phyloP scores from a whole-genome alignment of 2,113 vertebrate species.

The Neoarius graeffei region DNA sequence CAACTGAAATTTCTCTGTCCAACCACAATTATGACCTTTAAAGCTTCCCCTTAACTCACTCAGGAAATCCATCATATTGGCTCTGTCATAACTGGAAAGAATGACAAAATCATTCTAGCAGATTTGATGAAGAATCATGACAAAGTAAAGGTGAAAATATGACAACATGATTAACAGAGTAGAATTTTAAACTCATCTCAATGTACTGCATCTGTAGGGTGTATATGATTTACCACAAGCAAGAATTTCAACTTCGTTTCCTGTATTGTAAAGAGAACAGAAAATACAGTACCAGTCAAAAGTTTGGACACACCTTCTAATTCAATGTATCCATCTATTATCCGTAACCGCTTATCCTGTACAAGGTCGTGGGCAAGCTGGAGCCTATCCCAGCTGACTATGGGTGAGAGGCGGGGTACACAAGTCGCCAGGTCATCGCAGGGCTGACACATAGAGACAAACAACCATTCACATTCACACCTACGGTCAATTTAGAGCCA shows the following conservation, averaged over 20 bases:
- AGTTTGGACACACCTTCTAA: no score
- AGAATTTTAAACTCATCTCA: neutral
- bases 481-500: no score
- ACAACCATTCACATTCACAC: no score
- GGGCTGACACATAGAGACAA: no score
- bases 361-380: no score
- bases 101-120: slow-evolving; percentile 39
- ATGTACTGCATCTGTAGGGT: neutral
- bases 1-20: slow-evolving; percentile 55
- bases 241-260: neutral
- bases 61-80: slow-evolving; percentile 35
- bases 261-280: neutral
- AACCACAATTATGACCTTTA: slow-evolving; percentile 61
- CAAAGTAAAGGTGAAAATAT: neutral
- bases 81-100: slow-evolving; percentile 49
- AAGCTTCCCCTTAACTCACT: slow-evolving; percentile 40
- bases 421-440: no score
- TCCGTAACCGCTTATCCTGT: no score
- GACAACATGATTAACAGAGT: neutral
- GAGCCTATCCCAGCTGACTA: no score
- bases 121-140: slow-evolving; percentile 8
- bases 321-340: no score
- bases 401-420: no score
- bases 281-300: neutral
- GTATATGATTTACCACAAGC: neutral